Percentiles rank a stretch among this genome's conserved stretches.
Evolutionary conservation across 2,113 vertebrate species (phyloP).

Genomic region (Thermophis baileyi): DNA sequence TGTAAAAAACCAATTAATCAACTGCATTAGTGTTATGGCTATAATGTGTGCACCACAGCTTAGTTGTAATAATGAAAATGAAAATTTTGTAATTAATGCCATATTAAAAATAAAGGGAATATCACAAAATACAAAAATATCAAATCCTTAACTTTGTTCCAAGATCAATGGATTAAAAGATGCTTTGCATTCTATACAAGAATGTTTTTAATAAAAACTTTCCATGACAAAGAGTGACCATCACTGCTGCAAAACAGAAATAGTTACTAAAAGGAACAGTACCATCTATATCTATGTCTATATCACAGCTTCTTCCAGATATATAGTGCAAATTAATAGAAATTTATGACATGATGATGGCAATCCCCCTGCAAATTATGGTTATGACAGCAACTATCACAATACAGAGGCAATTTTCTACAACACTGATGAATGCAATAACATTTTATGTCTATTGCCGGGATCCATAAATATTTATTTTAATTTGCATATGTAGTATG

Average conservation of each 20-base stretch:
- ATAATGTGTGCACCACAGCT: conserved; percentile 39
- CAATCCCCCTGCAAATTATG: neutral
- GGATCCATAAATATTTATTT: neutral
- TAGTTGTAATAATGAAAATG: conserved; percentile 10
- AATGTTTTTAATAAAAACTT: neutral
- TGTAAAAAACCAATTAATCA: conserved; percentile 14
- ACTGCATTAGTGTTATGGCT: conserved; percentile 8
- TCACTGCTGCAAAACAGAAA: neutral
- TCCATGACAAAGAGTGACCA: neutral
- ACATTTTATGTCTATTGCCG: neutral
- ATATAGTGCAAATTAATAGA: neutral
- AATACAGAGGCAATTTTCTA: neutral
- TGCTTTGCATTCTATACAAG: neutral
- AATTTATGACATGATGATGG: neutral
- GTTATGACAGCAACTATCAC: neutral
- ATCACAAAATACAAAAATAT: conserved; percentile 23
- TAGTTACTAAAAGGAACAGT: neutral
- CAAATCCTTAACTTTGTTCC: neutral
- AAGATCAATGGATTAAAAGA: neutral
- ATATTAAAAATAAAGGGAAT: conserved; percentile 30
- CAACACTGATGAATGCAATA: neutral
- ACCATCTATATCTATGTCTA: neutral
- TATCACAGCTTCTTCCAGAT: neutral
- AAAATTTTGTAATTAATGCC: conserved; percentile 27
- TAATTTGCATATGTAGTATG: neutral